A percentile compares a stretch with the other conserved stretches of the same genome.
phyloP scores from a whole-genome alignment of 2,888 invertebrate species.

The Diplazon laetatorius region DNA sequence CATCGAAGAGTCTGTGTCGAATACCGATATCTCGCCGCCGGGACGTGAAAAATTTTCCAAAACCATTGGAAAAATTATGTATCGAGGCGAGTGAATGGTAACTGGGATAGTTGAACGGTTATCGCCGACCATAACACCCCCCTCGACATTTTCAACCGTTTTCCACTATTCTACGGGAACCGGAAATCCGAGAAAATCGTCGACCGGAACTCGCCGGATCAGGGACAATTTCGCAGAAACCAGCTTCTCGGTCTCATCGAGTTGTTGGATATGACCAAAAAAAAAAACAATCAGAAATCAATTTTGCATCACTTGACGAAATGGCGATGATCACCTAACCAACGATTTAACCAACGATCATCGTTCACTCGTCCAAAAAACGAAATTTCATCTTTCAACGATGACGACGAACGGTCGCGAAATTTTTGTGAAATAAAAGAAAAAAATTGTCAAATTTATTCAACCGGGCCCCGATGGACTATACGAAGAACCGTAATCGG shows the following conservation, averaged over 20 bases:
- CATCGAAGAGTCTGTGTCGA: too few relatives aligned
- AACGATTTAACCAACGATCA: too few relatives aligned
- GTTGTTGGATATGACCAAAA: background rate
- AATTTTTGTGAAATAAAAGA: too few relatives aligned
- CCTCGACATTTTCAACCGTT: conserved; percentile 29
- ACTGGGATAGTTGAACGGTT: conserved; percentile 29
- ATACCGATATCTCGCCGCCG: conserved; percentile 28
- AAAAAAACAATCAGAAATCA: background rate
- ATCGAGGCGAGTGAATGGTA: conserved; percentile 52
- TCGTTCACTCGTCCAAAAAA: too few relatives aligned
- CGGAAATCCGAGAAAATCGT: background rate
- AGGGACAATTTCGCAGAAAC: background rate
- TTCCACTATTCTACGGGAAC: conserved; percentile 11
- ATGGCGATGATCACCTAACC: too few relatives aligned
- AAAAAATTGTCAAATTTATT: conserved; percentile 3
- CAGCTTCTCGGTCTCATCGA: too few relatives aligned
- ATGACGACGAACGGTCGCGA: too few relatives aligned
- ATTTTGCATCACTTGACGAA: background rate
- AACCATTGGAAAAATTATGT: conserved; percentile 57
- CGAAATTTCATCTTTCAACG: too few relatives aligned
- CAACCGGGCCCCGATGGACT: background rate
- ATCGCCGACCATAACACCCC: conserved; percentile 57
- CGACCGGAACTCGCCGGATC: conserved; percentile 5
- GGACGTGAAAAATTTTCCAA: conserved; percentile 40
- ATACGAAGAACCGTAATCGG: conserved; percentile 48